Percentiles rank a stretch among this genome's conserved stretches.
Evolutionary conservation across 2,888 invertebrate species (phyloP).

Genomic region (Hermodice carunculata): DNA sequence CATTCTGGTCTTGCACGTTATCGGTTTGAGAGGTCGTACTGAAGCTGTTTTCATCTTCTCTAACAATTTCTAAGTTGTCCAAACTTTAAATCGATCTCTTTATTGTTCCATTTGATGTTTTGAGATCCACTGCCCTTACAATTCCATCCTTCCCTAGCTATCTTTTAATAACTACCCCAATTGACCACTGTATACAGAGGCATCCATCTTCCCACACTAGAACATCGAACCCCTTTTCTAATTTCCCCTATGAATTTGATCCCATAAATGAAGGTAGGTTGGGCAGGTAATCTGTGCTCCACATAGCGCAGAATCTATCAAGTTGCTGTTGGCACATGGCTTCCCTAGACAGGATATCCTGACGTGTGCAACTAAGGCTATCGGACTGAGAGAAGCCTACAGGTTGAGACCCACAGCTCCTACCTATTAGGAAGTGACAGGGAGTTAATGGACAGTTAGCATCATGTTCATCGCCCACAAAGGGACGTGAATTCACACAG

Average conservation of each 20-base stretch:
- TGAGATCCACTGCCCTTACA: background rate
- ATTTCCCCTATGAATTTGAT: background rate
- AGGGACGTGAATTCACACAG: conserved; percentile 6
- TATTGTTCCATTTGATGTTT: no score
- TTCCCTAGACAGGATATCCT: background rate
- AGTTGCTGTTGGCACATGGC: background rate
- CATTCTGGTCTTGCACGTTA: no score
- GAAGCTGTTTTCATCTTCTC: no score
- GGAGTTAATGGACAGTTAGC: background rate
- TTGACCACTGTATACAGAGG: background rate
- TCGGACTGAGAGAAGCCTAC: no score
- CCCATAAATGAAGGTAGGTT: background rate
- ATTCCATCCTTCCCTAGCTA: background rate
- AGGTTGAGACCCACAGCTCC: no score
- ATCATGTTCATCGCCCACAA: background rate
- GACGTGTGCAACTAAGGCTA: no score
- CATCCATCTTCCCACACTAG: background rate
- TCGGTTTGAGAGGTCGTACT: no score
- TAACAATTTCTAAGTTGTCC: no score
- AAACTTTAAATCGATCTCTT: no score
- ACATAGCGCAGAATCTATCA: background rate
- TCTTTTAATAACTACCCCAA: background rate
- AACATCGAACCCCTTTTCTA: background rate
- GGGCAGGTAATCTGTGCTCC: background rate
- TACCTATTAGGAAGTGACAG: background rate